Evolutionary conservation across 2,888 invertebrate species (phyloP).

Genomic region (Mythimna vitellina): DNA sequence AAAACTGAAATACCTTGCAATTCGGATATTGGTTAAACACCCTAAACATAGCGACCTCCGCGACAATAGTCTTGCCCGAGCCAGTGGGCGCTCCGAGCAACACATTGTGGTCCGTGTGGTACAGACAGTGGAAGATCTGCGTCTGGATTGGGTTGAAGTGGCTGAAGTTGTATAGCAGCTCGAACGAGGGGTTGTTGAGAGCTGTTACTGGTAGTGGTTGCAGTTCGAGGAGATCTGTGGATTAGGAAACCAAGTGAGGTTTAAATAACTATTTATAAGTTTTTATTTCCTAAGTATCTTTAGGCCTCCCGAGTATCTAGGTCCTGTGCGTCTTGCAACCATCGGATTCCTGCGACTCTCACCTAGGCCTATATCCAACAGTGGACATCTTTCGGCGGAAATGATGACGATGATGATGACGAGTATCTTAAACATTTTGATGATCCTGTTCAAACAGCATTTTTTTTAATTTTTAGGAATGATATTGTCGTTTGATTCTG

Average conservation of each 20-base stretch:
- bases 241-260: not conserved
- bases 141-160: constrained; percentile 99
- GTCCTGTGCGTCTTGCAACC: no score
- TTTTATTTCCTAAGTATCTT: no score
- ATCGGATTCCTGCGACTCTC: no score
- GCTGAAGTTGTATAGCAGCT: constrained; percentile 96
- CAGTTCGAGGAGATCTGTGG: constrained; percentile 95
- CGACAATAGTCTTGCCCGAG: constrained; percentile 99
- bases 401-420: no score
- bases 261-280: no score
- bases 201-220: constrained; percentile 97
- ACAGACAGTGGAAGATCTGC: constrained; percentile 98
- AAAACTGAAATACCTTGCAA: constrained; percentile 91
- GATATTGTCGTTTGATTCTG: no score
- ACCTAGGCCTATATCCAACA: no score
- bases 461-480: no score
- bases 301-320: no score
- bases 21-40: constrained; percentile 95
- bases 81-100: constrained; percentile 98
- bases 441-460: no score
- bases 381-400: no score
- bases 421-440: no score
- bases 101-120: constrained; percentile 98
- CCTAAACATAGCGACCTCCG: constrained; percentile 99
- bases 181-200: constrained; percentile 94